Evolutionary conservation across 2,797 vertebrate genomes (phyloP).

Genomic region (Tamandua tetradactyla): DNA sequence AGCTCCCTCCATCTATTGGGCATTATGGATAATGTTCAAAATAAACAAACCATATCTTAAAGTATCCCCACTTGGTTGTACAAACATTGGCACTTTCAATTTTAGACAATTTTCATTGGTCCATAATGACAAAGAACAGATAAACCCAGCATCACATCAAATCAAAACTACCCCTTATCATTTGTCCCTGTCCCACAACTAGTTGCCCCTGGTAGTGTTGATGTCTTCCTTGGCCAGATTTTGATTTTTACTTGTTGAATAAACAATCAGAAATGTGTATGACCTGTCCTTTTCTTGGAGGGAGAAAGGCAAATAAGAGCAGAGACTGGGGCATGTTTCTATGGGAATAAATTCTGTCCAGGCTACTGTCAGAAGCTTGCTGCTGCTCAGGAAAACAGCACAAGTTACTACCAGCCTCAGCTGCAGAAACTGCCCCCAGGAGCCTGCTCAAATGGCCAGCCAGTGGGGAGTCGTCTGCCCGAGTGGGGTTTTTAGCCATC

Average conservation of each 20-base stretch:
- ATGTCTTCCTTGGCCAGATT: background rate
- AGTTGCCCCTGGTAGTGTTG: no score
- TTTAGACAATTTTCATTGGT: no score
- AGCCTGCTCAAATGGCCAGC: slow-evolving; percentile 47
- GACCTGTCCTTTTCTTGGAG: background rate
- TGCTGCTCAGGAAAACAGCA: slow-evolving; percentile 9
- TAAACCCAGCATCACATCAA: no score
- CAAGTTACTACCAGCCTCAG: background rate
- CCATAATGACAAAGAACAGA: no score
- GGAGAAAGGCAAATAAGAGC: background rate
- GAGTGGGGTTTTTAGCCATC: slow-evolving; percentile 58
- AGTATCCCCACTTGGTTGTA: no score
- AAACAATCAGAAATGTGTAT: slow-evolving; percentile 21
- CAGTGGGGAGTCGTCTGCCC: slow-evolving; percentile 13
- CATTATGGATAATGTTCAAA: no score
- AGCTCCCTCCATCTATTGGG: no score
- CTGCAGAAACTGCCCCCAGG: slow-evolving; percentile 45
- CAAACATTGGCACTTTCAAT: no score
- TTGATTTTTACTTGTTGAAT: slow-evolving; percentile 35
- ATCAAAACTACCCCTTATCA: no score
- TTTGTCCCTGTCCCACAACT: no score
- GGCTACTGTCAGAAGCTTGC: slow-evolving; percentile 56
- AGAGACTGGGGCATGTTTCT: background rate
- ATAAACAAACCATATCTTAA: no score
- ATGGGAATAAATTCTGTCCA: background rate